Evolutionary conservation across 2,888 invertebrate species (phyloP), one percentile per base, ranked within the genome.

Genomic region (Galerucella calmariensis): DNA sequence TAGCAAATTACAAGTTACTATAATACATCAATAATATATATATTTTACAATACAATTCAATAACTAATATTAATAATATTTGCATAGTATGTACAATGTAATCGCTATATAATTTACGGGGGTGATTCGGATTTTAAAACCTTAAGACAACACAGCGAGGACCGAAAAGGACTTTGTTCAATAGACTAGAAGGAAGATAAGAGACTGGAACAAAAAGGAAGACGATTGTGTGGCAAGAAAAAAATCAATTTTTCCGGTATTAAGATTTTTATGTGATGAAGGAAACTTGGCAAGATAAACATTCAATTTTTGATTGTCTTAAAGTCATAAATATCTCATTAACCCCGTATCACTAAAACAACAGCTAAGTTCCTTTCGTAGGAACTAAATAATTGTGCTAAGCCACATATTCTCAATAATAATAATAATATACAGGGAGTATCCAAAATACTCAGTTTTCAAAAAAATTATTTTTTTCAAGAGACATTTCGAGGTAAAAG

Each of bases 331-430:
- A 46, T 16, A 53, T 70, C 35, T 53, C 14, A 20, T 9, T 10
- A 14, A 58, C 48, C n/a, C 67, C 58, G 58, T 66, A 72, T 67
- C 58, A 59, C 59, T 63, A 63, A 72, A 72, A 72, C 72, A 72
- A 72, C 72, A 72, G 66, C 72, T 66, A 71, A 71, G 71, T 71
- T 70, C 65, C 71, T 48, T 56, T 20, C 12, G 12, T 71, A 46
- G 71, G 71, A 71, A 71, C 65, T 58, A 59, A 72, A 72, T 72
- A 72, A 59, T 72, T 72, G 72, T 66, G 72, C 72, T 67, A 72
- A 72, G 67, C 66, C 72, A 48, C 59, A 72, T 66, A 58, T 66
- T 16, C 48, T 72, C 59, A 72, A 46, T 59, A 59, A 67, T 65
- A 65, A 65, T 59, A 48, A 48, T 56, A 56, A 56, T 20, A 41